Evolutionary conservation across 23 tunicate species (phyloP).

Genomic region (Trididemnum miniatum): DNA sequence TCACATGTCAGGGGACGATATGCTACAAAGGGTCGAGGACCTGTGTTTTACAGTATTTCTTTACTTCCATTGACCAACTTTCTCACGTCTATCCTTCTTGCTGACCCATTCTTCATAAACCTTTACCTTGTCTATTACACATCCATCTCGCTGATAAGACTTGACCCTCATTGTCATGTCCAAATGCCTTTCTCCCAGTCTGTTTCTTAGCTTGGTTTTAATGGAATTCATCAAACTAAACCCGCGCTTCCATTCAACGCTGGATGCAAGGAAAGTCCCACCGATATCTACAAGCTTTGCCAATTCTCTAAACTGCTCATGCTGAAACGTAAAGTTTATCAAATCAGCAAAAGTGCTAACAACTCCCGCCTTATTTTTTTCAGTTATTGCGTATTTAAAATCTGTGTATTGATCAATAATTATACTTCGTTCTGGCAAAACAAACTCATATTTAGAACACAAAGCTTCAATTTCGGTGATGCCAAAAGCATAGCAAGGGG

Average conservation of each 20-base stretch:
- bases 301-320: constrained; percentile 10
- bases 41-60: constrained; percentile 20
- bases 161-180: constrained; percentile 25
- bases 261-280: constrained; percentile 25
- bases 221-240: constrained; percentile 16
- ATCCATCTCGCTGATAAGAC: constrained; percentile 19
- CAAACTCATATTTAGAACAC: constrained; percentile 7
- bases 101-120: constrained; percentile 22
- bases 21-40: constrained; percentile 22
- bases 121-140: constrained; percentile 12
- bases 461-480: constrained; percentile 15
- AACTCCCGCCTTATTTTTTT: constrained; percentile 6
- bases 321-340: constrained; percentile 19
- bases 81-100: constrained; percentile 18
- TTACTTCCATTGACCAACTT: constrained; percentile 6
- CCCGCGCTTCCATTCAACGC: constrained; percentile 19
- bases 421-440: constrained; percentile 12
- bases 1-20: constrained; percentile 23
- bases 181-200: constrained; percentile 15
- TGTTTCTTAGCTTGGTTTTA: constrained; percentile 15
- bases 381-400: constrained; percentile 13
- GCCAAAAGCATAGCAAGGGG: constrained; percentile 24
- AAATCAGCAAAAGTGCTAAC: constrained; percentile 21
- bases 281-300: neutral
- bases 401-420: constrained; percentile 20